Base-by-base conservation (phyloP, 2,113 vertebrate species). In the Paratilapia polleni region DNA sequence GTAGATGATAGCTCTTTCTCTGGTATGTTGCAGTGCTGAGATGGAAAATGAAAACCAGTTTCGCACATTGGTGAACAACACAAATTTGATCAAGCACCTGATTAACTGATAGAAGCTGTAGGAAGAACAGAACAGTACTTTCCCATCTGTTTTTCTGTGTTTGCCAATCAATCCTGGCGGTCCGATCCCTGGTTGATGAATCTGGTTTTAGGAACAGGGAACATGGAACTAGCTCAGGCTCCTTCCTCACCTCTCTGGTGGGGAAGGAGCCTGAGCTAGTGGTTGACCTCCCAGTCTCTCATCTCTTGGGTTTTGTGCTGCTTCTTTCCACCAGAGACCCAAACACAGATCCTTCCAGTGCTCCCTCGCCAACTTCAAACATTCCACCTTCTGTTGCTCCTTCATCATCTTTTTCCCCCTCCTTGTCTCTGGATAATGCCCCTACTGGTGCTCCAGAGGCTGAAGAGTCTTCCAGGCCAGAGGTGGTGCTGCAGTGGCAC, bases 401-500 rank as follows among this genome's bases (percentile, higher is more conserved):
- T 12, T 47, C 77, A 28, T 57, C 63, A 13, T 34, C 17, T 56
- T 47, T 80, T n/a, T 10, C 74, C 47, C 77, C 82, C 73, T 85
- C 86, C 38, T 66, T 47, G 1, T 0, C 57, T 15, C 47, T n/a
- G 28, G 64, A n/a, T 5, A 19, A 4, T 3, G 9, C 41, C 12
- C 5, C 75, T 8, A 4, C 87, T 10, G 2, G 34, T 13, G 59
- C 85, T 49, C 57, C 74, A 2, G 28, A 81, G 4, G 87, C 61
- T 1, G 13, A 6, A 2, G 74, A 77, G 12, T 57, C 80, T 22
- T 78, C 79, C 2, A 54, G 66, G 6, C 87, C 85, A 3, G 92
- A 91, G 60, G 83, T 19, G 8, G 93, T 58, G 5, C 87, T 95
- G 58, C 91, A 24, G 20, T 94, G 92, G 95, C 90, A 94, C 58